Evolutionary conservation across 1,140 invertebrate species (phyloP).

Genomic region (Aphidius ervi): DNA sequence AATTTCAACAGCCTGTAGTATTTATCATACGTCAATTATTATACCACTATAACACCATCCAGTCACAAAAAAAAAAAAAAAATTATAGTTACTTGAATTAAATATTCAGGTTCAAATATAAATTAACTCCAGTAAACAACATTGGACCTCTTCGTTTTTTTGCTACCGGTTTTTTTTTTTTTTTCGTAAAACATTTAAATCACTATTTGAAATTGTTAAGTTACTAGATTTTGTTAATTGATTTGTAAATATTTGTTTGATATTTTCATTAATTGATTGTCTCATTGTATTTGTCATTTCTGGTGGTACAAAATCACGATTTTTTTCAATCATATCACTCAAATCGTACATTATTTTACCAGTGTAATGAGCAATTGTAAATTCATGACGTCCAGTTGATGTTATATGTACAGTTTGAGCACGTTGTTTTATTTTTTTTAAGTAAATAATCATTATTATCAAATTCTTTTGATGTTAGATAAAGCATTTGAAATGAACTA

Average conservation of each 20-base stretch:
- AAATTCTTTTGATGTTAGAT: conserved; percentile 76
- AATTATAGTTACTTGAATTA: too few relatives aligned
- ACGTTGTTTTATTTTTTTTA: conserved; percentile 45
- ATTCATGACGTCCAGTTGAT: conserved; percentile 62
- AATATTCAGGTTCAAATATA: too few relatives aligned
- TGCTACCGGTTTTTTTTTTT: too few relatives aligned
- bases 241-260: conserved; percentile 78
- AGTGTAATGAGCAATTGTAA: conserved; percentile 79
- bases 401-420: conserved; percentile 54
- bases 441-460: conserved; percentile 60
- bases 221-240: conserved; percentile 83
- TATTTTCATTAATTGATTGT: conserved; percentile 65
- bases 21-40: too few relatives aligned
- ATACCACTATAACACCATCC: too few relatives aligned
- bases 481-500: conserved; percentile 82
- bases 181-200: conserved; percentile 33
- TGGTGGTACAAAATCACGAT: conserved; percentile 81
- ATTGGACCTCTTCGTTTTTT: conserved; percentile 43
- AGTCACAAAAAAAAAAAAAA: too few relatives aligned
- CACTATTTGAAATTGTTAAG: conserved; percentile 52
- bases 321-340: conserved; percentile 78
- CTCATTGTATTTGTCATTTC: conserved; percentile 82
- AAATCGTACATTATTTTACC: conserved; percentile 79
- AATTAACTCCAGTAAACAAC: conserved; percentile 57
- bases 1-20: too few relatives aligned